Base-by-base conservation (phyloP, 2,113 vertebrate species). In the Epinephelus fuscoguttatus region DNA sequence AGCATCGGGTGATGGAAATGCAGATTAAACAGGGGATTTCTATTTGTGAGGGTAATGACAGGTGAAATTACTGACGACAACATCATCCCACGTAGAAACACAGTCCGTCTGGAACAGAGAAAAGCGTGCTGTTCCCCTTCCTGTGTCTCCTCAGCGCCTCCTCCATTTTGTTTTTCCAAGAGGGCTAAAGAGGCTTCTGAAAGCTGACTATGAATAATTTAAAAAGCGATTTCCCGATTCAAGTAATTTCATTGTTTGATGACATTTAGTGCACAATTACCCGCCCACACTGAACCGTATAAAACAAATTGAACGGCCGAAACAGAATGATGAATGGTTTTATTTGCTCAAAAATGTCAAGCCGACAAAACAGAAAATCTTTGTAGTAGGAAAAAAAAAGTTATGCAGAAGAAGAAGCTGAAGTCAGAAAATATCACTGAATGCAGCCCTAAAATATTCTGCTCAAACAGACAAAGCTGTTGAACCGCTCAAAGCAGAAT, bases 1-100 rank as follows among this genome's bases (percentile, higher is more conserved):
- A 53, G 61, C 67, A 55, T 19, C 55, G 25, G 10, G 37, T 66
- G 81, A 77, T 63, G 62, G 80, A 80, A 82, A 75, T 64, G 59
- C 59, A 72, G 82, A 92, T 89, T 85, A 77, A 86, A 81, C 61
- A 53, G 73, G 45, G 33, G 66, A 67, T 68, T 74, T 81, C 68
- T 72, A 84, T 92, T 86, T 85, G 86, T 71, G 84, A 79, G 84
- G 88, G 86, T 88, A 91, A 92, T 91, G 92, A 82, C 82, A 91
- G 77, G 86, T 86, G 89, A 92, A 92, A 92, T 91, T 87, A 85
- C 78, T 23, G 78, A 76, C 11, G 27, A n/a, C 27, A 77, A 57
- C 75, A 33, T 57, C 49, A 25, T 62, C 73, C 78, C 50, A 67
- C 59, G 1, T 52, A n/a, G 37, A 80, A 79, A 78, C 78, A 2